Base-by-base conservation (phyloP, 2,797 vertebrate species). In the Anguilla anguilla region DNA sequence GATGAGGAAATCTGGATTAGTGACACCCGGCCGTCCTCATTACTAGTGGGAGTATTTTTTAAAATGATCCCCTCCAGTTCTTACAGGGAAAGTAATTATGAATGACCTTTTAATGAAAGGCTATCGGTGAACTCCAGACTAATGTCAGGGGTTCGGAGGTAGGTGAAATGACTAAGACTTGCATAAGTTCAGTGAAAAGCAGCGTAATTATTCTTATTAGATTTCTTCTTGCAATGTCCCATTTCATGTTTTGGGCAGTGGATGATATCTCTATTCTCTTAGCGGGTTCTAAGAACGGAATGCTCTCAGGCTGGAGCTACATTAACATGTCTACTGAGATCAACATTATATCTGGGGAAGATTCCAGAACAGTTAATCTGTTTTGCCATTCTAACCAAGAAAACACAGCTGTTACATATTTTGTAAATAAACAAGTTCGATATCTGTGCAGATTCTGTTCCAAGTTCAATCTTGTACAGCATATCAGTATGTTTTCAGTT, bases 1-100 rank as follows among this genome's bases (percentile, higher is more conserved):
- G 67, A 84, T 83, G 86, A 83, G 57, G 46, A 84, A 77, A 35
- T 46, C 64, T 22, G 77, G 86, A 87, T 87, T 87, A 84, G 59
- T 67, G 79, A 87, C 79, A 69, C 22, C 2, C 17, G 67, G 67
- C 28, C 53, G n/a, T 46, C 85, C 31, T 79, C 39, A 25, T 39
- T 55, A 61, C 74, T 35, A 87, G 86, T 87, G 74, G 81, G 77
- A 82, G 72, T 17, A 61, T 53, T 51, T 51, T 82, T 19, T 61
- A 35, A 87, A n/a, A 25, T 25, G 17, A 43, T 43, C 51, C 35
- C 46, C 6, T 46, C 86, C 39, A n/a, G 17, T 46, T n/a, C 39
- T 43, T 31, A 64, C 79, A 4, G 11, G 0, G 43, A 9, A 39
- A 67, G 55, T 31, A 67, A 57, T 57, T 57, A 57, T 57, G 55